Evolutionary conservation across 2,797 vertebrate species (phyloP).

Genomic region (Mus spretus): DNA sequence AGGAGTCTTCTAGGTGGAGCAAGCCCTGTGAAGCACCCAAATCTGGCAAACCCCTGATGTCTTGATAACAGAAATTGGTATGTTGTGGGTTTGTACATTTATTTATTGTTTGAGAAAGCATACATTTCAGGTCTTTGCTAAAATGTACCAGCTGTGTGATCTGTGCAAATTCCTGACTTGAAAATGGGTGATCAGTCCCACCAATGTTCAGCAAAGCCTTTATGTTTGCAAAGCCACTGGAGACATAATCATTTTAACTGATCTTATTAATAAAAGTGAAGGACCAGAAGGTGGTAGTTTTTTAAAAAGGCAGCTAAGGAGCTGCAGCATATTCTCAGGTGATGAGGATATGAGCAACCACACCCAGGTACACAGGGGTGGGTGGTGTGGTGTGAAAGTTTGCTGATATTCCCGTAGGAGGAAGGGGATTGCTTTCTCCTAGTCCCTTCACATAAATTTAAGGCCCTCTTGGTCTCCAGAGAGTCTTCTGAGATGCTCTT

Average conservation of each 20-base stretch:
- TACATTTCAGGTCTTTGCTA: neutral
- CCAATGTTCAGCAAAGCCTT: neutral
- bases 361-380: neutral
- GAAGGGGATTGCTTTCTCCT: neutral
- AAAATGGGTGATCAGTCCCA: neutral
- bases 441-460: neutral
- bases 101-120: neutral
- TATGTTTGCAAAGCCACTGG: slow-evolving; percentile 34
- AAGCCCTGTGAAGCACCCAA: no score
- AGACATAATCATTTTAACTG: slow-evolving; percentile 77
- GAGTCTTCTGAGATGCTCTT: neutral
- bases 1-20: neutral
- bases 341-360: slow-evolving; percentile 63
- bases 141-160: neutral
- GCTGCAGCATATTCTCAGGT: slow-evolving; percentile 67
- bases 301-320: slow-evolving; percentile 60
- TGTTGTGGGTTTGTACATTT: neutral
- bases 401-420: neutral
- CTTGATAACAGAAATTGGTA: neutral
- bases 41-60: neutral
- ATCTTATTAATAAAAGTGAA: slow-evolving; percentile 85
- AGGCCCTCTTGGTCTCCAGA: neutral
- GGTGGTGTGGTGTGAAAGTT: neutral
- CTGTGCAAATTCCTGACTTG: neutral
- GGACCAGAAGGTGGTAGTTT: slow-evolving; percentile 62